Percentiles rank a stretch among this genome's conserved stretches.
Evolutionary conservation across 1,140 invertebrate genomes (phyloP).

Genomic region (Lanistes nyassanus): DNA sequence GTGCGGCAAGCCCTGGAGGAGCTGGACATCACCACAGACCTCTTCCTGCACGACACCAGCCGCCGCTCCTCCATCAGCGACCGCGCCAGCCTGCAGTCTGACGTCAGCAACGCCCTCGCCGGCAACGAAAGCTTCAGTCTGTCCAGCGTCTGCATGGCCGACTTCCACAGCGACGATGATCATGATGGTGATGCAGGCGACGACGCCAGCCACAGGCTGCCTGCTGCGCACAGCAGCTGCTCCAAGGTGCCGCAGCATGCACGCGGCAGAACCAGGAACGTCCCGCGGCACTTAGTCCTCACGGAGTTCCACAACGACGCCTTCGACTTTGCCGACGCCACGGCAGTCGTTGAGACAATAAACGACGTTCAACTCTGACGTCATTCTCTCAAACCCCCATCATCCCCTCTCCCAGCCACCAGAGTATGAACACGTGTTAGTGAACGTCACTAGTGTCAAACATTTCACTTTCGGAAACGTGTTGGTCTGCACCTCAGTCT

Average conservation of each 20-base stretch:
- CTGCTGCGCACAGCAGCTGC: background rate
- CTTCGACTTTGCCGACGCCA: conserved; percentile 15
- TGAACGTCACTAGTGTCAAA: too few relatives aligned
- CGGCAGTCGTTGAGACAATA: conserved; percentile 2
- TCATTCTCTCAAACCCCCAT: background rate
- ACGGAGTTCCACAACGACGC: conserved; percentile 29
- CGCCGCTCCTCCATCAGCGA: conserved; percentile 5
- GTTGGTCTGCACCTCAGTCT: too few relatives aligned
- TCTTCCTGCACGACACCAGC: conserved; percentile 23
- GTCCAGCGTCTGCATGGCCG: conserved; percentile 10
- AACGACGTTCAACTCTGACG: conserved; percentile 20
- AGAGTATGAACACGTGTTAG: too few relatives aligned
- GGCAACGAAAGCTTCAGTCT: conserved; percentile 4
- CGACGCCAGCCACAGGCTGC: background rate
- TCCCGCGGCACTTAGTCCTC: background rate
- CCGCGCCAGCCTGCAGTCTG: background rate
- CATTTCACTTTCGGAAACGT: too few relatives aligned
- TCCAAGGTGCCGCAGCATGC: background rate
- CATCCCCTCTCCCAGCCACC: too few relatives aligned
- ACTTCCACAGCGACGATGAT: conserved; percentile 15
- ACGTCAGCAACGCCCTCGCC: background rate
- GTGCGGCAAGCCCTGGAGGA: conserved; percentile 21
- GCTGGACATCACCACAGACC: conserved; percentile 17
- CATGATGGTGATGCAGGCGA: background rate
- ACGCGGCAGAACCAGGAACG: background rate